Evolutionary conservation across 1,140 invertebrate genomes (phyloP).

Genomic region (Calosoma granatense): DNA sequence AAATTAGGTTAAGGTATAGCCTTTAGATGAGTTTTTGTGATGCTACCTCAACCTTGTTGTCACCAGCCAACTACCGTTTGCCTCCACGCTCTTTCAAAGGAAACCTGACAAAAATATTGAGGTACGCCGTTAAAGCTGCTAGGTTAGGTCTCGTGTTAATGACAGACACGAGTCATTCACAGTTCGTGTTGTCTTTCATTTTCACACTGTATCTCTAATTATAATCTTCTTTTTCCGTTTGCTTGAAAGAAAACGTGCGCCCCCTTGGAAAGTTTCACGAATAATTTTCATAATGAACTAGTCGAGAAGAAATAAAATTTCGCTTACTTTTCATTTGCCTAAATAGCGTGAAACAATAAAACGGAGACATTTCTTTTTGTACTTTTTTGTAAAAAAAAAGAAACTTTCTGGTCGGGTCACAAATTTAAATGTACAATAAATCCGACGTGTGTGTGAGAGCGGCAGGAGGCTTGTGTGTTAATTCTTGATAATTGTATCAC

Average conservation of each 20-base stretch:
- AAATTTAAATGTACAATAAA: constrained; percentile 1
- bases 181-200: too few relatives aligned
- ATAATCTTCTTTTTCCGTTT: too few relatives aligned
- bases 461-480: neutral
- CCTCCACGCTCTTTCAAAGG: neutral
- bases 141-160: too few relatives aligned
- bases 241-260: too few relatives aligned
- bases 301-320: constrained; percentile 2
- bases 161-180: too few relatives aligned
- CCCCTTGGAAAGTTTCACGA: neutral
- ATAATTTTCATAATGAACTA: constrained; percentile 5
- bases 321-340: constrained; percentile 1
- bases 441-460: neutral
- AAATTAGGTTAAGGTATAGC: constrained; percentile 8
- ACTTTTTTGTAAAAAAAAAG: neutral
- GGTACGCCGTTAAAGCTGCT: too few relatives aligned
- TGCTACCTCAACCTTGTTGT: neutral
- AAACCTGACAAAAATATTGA: too few relatives aligned
- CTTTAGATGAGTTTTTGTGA: neutral
- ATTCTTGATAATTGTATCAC: constrained; percentile 9
- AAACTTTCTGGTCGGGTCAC: neutral
- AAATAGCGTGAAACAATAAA: constrained; percentile 2
- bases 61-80: neutral
- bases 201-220: too few relatives aligned
- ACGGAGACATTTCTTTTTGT: neutral